phyloP scores from a whole-genome alignment of 2,888 invertebrate species.

The Thelaira solivaga region DNA sequence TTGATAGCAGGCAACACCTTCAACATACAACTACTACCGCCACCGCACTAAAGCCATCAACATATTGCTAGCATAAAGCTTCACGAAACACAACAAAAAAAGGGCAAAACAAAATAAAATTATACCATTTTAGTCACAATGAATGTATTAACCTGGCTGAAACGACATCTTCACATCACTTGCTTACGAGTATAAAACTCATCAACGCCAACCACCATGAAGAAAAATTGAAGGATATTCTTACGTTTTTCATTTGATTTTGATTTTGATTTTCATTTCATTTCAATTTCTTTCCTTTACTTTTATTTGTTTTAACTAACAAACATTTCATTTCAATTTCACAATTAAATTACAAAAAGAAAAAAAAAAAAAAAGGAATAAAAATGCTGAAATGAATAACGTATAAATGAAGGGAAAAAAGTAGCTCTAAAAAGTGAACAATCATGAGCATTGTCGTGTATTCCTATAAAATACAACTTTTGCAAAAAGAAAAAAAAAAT shows the following conservation, averaged over 20 bases:
- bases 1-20: conserved; percentile 62
- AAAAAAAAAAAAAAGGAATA: not conserved
- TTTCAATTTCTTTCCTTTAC: conserved; percentile 23
- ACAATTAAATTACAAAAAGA: conserved; percentile 54
- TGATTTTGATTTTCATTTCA: not conserved
- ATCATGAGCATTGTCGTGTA: conserved; percentile 56
- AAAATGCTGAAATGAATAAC: no score
- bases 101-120: conserved; percentile 22
- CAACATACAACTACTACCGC: conserved; percentile 4
- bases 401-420: not conserved
- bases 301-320: no score
- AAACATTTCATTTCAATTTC: conserved; percentile 48
- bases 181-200: conserved; percentile 49
- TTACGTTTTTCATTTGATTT: conserved; percentile 11
- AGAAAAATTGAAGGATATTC: conserved; percentile 60
- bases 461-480: conserved; percentile 19
- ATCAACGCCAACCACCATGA: conserved; percentile 63
- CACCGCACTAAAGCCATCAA: not conserved
- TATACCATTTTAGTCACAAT: conserved; percentile 42
- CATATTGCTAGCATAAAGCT: not conserved
- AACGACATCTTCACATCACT: conserved; percentile 15
- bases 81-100: not conserved
- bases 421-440: conserved; percentile 58
- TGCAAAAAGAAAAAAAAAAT: not conserved
- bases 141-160: not conserved